phyloP scores from a whole-genome alignment of 2,113 vertebrate genomes.

The Dinomys branickii region DNA sequence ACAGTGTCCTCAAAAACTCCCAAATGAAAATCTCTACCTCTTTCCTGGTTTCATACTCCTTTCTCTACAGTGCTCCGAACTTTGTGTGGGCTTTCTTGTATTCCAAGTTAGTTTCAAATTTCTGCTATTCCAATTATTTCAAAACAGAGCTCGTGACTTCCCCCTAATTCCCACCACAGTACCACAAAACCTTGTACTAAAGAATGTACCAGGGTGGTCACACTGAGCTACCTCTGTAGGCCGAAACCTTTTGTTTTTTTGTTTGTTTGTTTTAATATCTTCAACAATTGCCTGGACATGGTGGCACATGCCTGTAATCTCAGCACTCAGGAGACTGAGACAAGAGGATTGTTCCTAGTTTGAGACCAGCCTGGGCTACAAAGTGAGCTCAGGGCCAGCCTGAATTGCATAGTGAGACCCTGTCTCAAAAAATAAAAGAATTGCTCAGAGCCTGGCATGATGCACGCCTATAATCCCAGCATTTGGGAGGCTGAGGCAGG shows the following conservation, averaged over 20 bases:
- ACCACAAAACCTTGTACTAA: background rate
- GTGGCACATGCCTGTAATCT: no score
- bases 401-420: no score
- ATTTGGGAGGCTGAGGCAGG: background rate
- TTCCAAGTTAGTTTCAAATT: background rate
- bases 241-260: background rate
- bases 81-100: background rate
- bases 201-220: background rate
- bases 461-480: background rate
- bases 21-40: background rate
- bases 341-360: no score
- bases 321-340: no score
- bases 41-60: background rate
- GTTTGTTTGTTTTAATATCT: background rate
- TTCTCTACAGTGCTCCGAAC: background rate
- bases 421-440: background rate
- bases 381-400: no score
- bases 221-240: background rate
- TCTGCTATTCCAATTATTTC: no score
- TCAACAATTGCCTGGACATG: background rate
- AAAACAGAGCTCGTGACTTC: background rate
- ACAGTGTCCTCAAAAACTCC: background rate
- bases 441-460: background rate
- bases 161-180: background rate
- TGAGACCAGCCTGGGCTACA: no score